Evolutionary conservation across 2,888 invertebrate genomes (phyloP), one percentile per base, ranked within the genome.

Genomic region (Choristoneura rosaceana): DNA sequence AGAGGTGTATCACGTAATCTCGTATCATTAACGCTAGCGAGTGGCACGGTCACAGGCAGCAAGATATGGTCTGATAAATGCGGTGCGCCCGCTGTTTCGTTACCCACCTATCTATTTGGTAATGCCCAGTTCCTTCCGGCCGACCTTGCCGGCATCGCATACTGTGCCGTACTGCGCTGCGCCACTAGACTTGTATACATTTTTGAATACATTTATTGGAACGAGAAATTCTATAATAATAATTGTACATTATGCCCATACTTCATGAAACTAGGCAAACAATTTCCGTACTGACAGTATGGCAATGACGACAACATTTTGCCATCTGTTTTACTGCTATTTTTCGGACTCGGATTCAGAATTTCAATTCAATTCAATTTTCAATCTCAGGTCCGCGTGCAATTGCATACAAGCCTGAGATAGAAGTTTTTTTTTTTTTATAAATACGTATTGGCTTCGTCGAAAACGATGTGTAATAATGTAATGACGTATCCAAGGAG

Each of bases 51-150:
- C 75, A 25, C 55, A 25, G 12, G 77, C 78, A 81, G 76, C 81
- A 76, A 86, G 90, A 90, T 90, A 89, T 83, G 84, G 85, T 81
- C 86, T 87, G 88, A 90, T 90, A 86, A 89, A 87, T 87, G 85
- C 79, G 84, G 82, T 76, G 77, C 82, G 83, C 81, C 82, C 78
- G 83, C 81, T 80, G 82, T 82, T 83, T 84, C 81, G 81, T 76
- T 69, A 77, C 83, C 80, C 82, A 86, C 86, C 89, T 88, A 88
- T 90, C 88, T 89, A 84, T 90, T 91, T 86, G 86, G 88, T 90
- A 89, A 89, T 87, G 88, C 82, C 83, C 80, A 80, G 84, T 90
- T 90, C 85, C 90, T 91, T 93, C 92, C 92, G 89, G 88, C 77
- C 82, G 87, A 87, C 91, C 91, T 93, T 90, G 89, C 81, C 81